Percentiles rank a stretch among this genome's conserved stretches.
Evolutionary conservation across 2,113 vertebrate genomes (phyloP).

Genomic region (Muntiacus muntjak): DNA sequence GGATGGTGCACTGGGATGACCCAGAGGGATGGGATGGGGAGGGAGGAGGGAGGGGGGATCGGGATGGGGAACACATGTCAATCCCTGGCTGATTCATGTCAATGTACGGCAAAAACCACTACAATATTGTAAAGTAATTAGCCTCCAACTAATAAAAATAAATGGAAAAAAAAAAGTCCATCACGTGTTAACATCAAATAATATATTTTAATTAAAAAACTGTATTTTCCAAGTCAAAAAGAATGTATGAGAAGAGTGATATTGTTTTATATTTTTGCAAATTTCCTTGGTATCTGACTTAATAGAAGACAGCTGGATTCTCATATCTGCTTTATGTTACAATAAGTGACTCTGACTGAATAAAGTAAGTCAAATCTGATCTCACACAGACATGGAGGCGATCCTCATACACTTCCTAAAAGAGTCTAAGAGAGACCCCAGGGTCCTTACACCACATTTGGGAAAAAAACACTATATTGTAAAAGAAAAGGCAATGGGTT

Average conservation of each 20-base stretch:
- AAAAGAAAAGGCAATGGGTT: background rate
- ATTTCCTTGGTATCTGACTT: background rate
- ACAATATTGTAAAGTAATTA: too few species aligned
- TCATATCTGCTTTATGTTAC: background rate
- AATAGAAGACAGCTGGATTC: background rate
- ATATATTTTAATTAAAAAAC: constrained; percentile 10
- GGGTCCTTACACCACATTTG: background rate
- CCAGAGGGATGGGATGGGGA: too few species aligned
- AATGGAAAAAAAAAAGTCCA: background rate
- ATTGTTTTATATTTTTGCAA: background rate
- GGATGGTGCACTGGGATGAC: too few species aligned
- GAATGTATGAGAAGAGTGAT: background rate
- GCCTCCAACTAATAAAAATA: too few species aligned
- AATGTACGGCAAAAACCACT: too few species aligned
- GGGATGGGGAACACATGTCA: too few species aligned
- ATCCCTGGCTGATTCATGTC: too few species aligned
- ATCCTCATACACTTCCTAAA: background rate
- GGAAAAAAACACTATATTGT: background rate
- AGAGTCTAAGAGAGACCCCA: background rate
- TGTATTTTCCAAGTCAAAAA: background rate
- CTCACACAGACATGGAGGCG: background rate
- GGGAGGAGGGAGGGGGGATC: too few species aligned
- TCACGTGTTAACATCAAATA: background rate
- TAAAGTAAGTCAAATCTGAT: background rate
- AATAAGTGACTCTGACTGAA: background rate